A percentile compares a stretch with the other conserved stretches of the same genome.
Conservation (phyloP, 1,140 invertebrate genomes). For the Tetramorium simillimum region DNA sequence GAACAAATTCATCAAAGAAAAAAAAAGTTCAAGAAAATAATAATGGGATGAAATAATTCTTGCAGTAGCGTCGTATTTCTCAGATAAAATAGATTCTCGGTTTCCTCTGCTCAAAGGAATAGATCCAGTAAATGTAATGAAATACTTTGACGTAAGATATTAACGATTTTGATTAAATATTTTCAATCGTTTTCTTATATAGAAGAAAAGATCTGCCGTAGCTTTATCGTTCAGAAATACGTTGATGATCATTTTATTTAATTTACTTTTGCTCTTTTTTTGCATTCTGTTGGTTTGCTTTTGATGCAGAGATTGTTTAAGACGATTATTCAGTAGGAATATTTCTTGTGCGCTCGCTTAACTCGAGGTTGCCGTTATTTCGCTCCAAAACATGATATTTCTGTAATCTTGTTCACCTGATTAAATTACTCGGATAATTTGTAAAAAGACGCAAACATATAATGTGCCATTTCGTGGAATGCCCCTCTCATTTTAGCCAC, state of each 20-base stretch:
- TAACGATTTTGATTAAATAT: constrained; percentile 13
- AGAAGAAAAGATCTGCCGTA: neutral
- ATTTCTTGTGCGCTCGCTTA: neutral
- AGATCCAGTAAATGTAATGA: neutral
- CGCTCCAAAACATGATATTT: neutral
- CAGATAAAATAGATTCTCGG: neutral
- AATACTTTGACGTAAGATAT: neutral
- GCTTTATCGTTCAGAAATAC: neutral
- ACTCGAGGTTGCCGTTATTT: neutral
- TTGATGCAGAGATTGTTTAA: neutral
- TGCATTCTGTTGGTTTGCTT: neutral
- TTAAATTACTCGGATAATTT: constrained; percentile 6
- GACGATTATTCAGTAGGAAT: neutral
- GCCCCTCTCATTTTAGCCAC: neutral
- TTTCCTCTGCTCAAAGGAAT: neutral
- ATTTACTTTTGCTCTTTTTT: neutral
- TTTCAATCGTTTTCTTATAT: neutral
- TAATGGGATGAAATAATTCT: neutral
- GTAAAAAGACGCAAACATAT: constrained; percentile 11
- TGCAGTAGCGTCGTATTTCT: neutral
- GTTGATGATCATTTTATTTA: neutral
- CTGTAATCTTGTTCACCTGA: neutral
- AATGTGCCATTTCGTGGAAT: neutral
- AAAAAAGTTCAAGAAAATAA: neutral
- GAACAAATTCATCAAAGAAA: neutral